Percentiles rank a stretch among this genome's conserved stretches.
These are phyloP conservation scores for Urophycis tenuis DNA, from an alignment of 2,797 vertebrate genomes.

Conservation along the genomic window DNA sequence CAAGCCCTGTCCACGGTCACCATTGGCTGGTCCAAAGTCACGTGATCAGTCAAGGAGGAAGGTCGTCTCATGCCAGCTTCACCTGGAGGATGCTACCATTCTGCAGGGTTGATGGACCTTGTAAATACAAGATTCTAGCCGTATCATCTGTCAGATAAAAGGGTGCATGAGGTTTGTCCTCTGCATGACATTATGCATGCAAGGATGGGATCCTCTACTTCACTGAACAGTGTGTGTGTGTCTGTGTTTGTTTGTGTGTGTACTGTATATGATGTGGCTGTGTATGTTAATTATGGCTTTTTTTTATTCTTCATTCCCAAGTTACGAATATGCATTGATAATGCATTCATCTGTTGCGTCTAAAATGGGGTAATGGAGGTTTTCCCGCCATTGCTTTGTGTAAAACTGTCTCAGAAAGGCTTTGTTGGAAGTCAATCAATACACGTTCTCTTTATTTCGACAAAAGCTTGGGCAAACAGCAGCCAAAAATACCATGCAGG, in stretches of 20 bases:
- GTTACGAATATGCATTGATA: background rate
- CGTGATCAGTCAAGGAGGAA: background rate
- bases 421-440: background rate
- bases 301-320: background rate
- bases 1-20: background rate
- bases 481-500: conserved; percentile 3
- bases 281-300: background rate
- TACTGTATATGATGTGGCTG: background rate
- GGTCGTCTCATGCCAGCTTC: background rate
- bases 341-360: background rate
- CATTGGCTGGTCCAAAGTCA: background rate
- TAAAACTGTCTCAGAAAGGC: background rate
- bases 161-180: background rate
- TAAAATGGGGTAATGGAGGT: background rate
- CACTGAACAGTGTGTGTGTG: background rate
- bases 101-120: background rate
- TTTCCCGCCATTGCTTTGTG: background rate
- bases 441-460: background rate
- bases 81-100: background rate
- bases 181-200: background rate
- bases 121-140: background rate
- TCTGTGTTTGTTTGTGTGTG: background rate
- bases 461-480: background rate
- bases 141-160: background rate
- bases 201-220: background rate